Conservation (phyloP, 2,888 invertebrate genomes). For the Sesia apiformis region DNA sequence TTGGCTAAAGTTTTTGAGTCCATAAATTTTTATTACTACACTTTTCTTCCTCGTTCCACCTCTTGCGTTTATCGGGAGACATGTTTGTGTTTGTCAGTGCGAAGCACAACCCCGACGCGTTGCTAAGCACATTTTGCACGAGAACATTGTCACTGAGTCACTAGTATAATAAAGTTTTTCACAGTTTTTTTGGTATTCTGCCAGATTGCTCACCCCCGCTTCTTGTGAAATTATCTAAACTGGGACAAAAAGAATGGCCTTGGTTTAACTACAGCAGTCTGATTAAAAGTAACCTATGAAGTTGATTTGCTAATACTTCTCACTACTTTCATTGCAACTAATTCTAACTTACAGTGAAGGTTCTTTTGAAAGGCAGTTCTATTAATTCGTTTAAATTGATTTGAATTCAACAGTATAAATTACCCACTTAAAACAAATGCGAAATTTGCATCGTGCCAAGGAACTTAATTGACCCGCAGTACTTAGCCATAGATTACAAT, state of each 20-base stretch:
- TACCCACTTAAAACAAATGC: not conserved
- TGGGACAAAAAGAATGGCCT: conserved; percentile 10
- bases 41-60: conserved; percentile 33
- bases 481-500: too few species aligned
- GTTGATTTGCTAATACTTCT: too few species aligned
- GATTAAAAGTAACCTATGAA: too few species aligned
- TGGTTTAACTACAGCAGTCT: conserved; percentile 1
- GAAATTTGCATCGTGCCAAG: not conserved
- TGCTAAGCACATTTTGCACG: not conserved
- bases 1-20: conserved; percentile 24
- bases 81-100: conserved; percentile 10
- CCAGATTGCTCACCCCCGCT: conserved; percentile 19
- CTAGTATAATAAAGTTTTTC: conserved; percentile 18
- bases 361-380: not conserved
- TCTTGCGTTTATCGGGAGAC: conserved; percentile 63
- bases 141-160: conserved; percentile 40
- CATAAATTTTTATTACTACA: conserved; percentile 20
- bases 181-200: conserved; percentile 20
- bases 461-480: not conserved
- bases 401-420: not conserved
- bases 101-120: not conserved
- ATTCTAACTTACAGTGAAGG: too few species aligned
- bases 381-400: not conserved
- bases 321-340: too few species aligned
- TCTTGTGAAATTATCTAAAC: conserved; percentile 13